These are phyloP conservation scores for Laodelphax striatellus DNA, from an alignment of 1,140 invertebrate species.

Conservation along the genomic window DNA sequence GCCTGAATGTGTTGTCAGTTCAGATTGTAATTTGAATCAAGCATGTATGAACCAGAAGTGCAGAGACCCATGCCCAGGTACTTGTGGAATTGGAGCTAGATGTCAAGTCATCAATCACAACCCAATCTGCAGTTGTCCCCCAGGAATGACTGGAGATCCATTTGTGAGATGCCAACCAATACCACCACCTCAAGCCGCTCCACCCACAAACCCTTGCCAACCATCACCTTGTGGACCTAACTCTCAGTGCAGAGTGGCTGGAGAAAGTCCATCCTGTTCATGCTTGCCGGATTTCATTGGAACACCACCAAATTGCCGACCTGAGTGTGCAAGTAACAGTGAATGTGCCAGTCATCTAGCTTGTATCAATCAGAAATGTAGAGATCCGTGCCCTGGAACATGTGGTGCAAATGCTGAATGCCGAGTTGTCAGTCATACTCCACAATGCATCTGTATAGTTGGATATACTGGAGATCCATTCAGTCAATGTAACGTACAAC, in stretches of 20 bases:
- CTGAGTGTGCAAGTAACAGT: constrained; percentile 28
- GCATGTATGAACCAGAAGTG: constrained; percentile 70
- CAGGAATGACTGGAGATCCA: constrained; percentile 49
- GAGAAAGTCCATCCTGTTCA: constrained; percentile 31
- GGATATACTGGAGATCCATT: constrained; percentile 35
- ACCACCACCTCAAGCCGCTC: constrained; percentile 31
- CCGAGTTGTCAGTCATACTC: constrained; percentile 34
- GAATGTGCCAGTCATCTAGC: constrained; percentile 34
- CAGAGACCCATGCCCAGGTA: constrained; percentile 59
- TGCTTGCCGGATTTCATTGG: constrained; percentile 32
- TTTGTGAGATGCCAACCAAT: constrained; percentile 45
- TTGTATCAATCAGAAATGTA: constrained; percentile 32
- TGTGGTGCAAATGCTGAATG: constrained; percentile 37
- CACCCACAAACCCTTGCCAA: constrained; percentile 16
- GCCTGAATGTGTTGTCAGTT: constrained; percentile 61
- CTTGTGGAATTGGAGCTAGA: constrained; percentile 58
- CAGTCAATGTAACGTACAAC: constrained; percentile 25
- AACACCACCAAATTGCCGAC: constrained; percentile 26
- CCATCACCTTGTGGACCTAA: constrained; percentile 35
- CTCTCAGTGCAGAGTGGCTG: constrained; percentile 30
- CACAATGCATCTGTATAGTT: constrained; percentile 31
- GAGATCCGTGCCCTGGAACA: constrained; percentile 31
- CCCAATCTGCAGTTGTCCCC: constrained; percentile 49
- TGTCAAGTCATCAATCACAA: constrained; percentile 54
- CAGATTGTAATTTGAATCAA: constrained; percentile 53